These are phyloP conservation scores for Caranx ignobilis DNA, from an alignment of 2,113 vertebrate species.

Conservation along the genomic window DNA sequence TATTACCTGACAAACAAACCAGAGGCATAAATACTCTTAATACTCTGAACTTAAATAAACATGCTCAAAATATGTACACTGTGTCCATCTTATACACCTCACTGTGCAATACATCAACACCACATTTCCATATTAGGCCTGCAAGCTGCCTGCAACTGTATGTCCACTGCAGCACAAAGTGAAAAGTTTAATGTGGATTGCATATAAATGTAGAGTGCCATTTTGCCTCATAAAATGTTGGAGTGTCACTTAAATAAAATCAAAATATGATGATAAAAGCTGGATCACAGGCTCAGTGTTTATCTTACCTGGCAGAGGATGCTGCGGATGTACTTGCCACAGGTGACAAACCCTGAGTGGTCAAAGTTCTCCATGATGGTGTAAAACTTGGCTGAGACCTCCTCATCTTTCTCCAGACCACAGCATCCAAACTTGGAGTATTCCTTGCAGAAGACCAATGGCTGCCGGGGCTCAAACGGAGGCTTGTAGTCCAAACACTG, in stretches of 20 bases:
- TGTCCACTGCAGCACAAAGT: neutral
- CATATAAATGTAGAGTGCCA: neutral
- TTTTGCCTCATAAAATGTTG: neutral
- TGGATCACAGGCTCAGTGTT: neutral
- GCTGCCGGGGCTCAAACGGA: constrained; percentile 85
- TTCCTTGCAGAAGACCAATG: constrained; percentile 84
- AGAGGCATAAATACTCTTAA: neutral
- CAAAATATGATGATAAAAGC: neutral
- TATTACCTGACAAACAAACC: constrained; percentile 15
- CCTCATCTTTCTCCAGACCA: constrained; percentile 76
- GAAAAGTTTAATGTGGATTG: neutral
- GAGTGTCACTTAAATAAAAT: neutral
- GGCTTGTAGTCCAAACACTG: constrained; percentile 89
- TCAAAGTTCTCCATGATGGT: constrained; percentile 85
- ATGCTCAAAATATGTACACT: neutral
- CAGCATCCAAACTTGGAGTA: constrained; percentile 88
- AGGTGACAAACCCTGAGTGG: constrained; percentile 78
- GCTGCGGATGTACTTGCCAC: constrained; percentile 82
- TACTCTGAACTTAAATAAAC: neutral
- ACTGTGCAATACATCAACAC: neutral
- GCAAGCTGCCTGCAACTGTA: constrained; percentile 6
- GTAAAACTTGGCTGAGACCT: constrained; percentile 77
- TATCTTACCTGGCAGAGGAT: constrained; percentile 87
- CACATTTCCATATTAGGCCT: neutral
- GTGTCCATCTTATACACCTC: neutral